phyloP scores from a whole-genome alignment of 2,113 vertebrate genomes.

The Bubo bubo region DNA sequence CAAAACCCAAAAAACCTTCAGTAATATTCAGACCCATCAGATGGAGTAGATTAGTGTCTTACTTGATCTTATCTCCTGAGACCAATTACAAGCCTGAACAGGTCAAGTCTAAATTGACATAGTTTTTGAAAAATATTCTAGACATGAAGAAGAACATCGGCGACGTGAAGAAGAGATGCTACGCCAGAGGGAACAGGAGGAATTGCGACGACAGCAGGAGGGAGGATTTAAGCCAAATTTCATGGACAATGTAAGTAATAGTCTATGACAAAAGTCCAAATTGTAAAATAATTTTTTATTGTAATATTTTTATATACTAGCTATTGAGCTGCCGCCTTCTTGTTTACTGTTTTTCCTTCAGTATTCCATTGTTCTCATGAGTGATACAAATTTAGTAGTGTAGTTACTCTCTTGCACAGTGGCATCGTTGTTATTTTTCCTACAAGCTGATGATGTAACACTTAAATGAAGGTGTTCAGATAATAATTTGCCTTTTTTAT shows the following conservation, averaged over 20 bases:
- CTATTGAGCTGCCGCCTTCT: not conserved
- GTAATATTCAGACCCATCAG: not conserved
- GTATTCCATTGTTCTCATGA: not conserved
- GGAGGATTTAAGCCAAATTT: conserved; percentile 90
- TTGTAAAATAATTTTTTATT: not conserved
- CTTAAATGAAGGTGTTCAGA: not conserved
- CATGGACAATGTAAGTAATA: conserved; percentile 90
- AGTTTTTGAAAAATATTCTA: conserved; percentile 2
- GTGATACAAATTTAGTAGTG: not conserved
- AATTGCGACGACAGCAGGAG: conserved; percentile 87
- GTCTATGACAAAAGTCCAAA: not conserved
- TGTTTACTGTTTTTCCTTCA: not conserved
- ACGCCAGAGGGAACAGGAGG: conserved; percentile 93
- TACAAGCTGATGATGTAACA: not conserved
- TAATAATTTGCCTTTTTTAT: not conserved
- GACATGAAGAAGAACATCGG: conserved; percentile 92
- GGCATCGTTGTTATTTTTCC: not conserved
- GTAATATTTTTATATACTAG: not conserved
- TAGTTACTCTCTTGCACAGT: not conserved
- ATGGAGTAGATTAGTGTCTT: not conserved
- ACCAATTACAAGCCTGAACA: not conserved
- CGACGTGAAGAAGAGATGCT: conserved; percentile 94
- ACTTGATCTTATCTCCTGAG: not conserved
- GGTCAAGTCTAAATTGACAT: not conserved
- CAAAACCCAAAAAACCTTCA: not conserved